Base-by-base conservation (phyloP, 2,797 vertebrate genomes). In the Sphaeramia orbicularis region DNA sequence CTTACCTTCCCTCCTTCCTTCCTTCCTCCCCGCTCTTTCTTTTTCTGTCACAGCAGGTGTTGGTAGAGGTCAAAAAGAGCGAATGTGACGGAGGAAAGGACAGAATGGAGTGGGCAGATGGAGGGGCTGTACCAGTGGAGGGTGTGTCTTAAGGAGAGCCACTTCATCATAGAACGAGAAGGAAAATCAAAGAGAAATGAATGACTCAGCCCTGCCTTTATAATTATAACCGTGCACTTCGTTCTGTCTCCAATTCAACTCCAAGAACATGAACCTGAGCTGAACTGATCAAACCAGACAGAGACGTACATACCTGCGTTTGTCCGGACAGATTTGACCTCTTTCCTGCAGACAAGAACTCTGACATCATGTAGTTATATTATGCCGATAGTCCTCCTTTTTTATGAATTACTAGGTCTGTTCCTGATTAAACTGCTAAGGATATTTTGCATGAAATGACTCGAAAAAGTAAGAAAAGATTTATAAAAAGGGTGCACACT, bases 291-390 rank as follows among this genome's bases (percentile, higher is more conserved):
- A 14, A 68, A 60, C 43, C 44, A 27, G 21, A 43, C 44, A 27
- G 18, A 71, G 10, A 44, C 48, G 57, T 43, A 76, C 65, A 53
- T 83, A 78, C 54, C 35, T 56, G 32, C 55, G 38, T 51, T 59
- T 60, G 49, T 63, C 19, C 75, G 73, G 77, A 74, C 64, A 69
- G 59, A 64, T 59, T 42, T 63, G 36, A 42, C 41, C 16, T 43
- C 27, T 52, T 57, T 38, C 47, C 68, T 73, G 59, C 47, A 63
- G 47, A 49, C 61, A 48, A 30, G 27, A 4, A 30, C 7, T 30
- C 27, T 4, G 27, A 30, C 7, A 30, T 30, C 7, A 30, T 7
- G 7, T 3, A 30, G n/a, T n/a, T n/a, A n/a, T 30, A 30, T 7
- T 7, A 7, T 30, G 30, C 27, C 3, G 7, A 4, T 7, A n/a